Conservation (phyloP, 1,140 invertebrate species). For the Cotesia typhae region DNA sequence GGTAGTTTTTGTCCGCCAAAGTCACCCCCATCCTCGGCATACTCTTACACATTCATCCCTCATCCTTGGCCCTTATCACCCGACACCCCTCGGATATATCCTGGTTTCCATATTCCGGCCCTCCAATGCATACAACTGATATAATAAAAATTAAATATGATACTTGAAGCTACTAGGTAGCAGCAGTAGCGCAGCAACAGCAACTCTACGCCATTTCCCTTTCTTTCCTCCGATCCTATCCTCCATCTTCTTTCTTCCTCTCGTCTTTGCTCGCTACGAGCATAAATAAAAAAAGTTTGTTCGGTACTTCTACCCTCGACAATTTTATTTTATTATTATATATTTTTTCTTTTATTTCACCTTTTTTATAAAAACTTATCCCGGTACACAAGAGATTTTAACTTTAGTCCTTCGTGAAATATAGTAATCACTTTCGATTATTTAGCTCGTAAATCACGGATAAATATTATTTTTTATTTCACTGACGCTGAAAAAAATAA, state of each 20-base stretch:
- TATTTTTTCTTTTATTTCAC: background rate
- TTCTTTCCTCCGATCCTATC: background rate
- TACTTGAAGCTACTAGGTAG: slow-evolving; percentile 46
- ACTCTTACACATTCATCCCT: slow-evolving; percentile 32
- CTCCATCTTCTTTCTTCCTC: slow-evolving; percentile 12
- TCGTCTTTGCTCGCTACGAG: slow-evolving; percentile 20
- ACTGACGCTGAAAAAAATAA: no score
- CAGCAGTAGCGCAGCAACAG: no score
- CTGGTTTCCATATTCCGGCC: slow-evolving; percentile 18
- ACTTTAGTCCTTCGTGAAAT: background rate
- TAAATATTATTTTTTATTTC: no score
- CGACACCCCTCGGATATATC: background rate
- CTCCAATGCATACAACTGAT: slow-evolving; percentile 52
- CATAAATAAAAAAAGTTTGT: slow-evolving; percentile 37
- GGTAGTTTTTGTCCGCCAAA: slow-evolving; percentile 17
- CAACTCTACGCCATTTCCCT: no score
- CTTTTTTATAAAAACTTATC: no score
- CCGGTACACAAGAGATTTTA: no score
- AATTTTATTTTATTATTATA: slow-evolving; percentile 21
- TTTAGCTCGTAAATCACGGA: no score
- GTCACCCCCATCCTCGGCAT: slow-evolving; percentile 13
- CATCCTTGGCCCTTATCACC: slow-evolving; percentile 28
- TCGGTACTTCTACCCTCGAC: slow-evolving; percentile 9
- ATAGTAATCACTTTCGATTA: background rate
- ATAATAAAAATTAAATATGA: slow-evolving; percentile 67